A percentile compares a stretch with the other conserved stretches of the same genome.
Conservation (phyloP, 1,140 invertebrate species). For the Zaprionus ghesquierei region DNA sequence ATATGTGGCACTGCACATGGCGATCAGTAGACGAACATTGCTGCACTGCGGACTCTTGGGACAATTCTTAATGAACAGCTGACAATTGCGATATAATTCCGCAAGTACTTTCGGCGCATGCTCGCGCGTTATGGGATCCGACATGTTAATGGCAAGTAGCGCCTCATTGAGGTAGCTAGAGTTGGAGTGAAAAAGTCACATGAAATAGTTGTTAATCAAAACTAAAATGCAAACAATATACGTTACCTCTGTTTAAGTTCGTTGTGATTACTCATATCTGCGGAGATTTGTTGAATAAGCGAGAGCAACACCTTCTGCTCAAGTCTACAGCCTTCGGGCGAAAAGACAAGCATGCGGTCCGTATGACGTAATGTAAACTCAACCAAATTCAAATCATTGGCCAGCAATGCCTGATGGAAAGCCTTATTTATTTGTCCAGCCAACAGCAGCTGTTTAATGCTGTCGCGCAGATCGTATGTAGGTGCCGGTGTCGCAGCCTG, state of each 20-base stretch:
- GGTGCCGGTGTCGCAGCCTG: constrained; percentile 87
- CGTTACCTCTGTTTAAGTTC: constrained; percentile 92
- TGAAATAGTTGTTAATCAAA: background rate
- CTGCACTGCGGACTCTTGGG: constrained; percentile 87
- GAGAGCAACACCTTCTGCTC: constrained; percentile 94
- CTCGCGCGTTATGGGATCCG: constrained; percentile 90
- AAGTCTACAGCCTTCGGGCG: constrained; percentile 86
- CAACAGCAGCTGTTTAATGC: constrained; percentile 88
- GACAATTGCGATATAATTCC: constrained; percentile 89
- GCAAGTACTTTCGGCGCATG: constrained; percentile 91
- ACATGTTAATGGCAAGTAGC: constrained; percentile 90
- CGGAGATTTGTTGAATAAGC: constrained; percentile 95
- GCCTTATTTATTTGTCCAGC: constrained; percentile 92
- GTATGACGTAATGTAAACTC: constrained; percentile 92
- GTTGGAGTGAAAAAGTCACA: constrained; percentile 41
- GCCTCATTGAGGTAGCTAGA: constrained; percentile 94
- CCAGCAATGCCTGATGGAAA: constrained; percentile 94
- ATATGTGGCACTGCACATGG: constrained; percentile 84
- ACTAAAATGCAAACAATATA: background rate
- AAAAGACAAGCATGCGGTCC: constrained; percentile 90
- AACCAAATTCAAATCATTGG: constrained; percentile 92
- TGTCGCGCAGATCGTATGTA: constrained; percentile 86
- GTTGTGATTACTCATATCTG: constrained; percentile 92
- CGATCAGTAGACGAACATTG: constrained; percentile 90
- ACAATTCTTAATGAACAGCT: constrained; percentile 87